Evolutionary conservation across 2,888 invertebrate species (phyloP).

Genomic region (Erebia aethiops): DNA sequence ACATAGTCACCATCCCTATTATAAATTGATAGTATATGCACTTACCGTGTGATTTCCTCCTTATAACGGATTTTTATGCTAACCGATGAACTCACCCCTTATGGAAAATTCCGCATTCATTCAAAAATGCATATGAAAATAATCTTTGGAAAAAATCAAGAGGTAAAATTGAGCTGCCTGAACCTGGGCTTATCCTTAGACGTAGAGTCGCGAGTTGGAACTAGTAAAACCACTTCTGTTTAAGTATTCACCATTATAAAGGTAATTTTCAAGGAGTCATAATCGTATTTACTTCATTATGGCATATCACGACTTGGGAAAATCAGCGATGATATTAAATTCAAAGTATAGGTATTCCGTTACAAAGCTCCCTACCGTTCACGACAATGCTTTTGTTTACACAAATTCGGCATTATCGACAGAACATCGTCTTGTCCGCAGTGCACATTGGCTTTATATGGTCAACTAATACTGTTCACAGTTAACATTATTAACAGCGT

Average conservation of each 20-base stretch:
- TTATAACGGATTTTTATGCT: too few relatives aligned
- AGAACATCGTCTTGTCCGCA: neutral
- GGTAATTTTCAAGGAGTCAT: constrained; percentile 11
- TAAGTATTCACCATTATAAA: neutral
- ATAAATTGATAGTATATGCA: too few relatives aligned
- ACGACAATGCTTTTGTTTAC: neutral
- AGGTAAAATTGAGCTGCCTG: too few relatives aligned
- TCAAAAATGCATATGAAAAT: too few relatives aligned
- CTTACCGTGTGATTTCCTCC: too few relatives aligned
- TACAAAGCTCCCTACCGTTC: neutral
- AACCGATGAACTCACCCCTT: too few relatives aligned
- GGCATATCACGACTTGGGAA: constrained; percentile 39
- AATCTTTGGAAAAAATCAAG: too few relatives aligned
- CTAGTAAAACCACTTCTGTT: neutral
- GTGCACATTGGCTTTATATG: neutral
- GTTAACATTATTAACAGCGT: constrained; percentile 53
- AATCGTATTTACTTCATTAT: constrained; percentile 33
- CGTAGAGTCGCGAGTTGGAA: too few relatives aligned
- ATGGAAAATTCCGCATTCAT: too few relatives aligned
- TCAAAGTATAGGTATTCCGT: constrained; percentile 21
- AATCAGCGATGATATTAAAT: constrained; percentile 28
- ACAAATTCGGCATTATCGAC: constrained; percentile 4
- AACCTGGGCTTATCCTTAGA: too few relatives aligned
- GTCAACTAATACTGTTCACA: constrained; percentile 36
- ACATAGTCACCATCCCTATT: too few relatives aligned